These are phyloP conservation scores for Scaptomyza caliginosa DNA, from an alignment of 2,888 invertebrate genomes.

Conservation along the genomic window DNA sequence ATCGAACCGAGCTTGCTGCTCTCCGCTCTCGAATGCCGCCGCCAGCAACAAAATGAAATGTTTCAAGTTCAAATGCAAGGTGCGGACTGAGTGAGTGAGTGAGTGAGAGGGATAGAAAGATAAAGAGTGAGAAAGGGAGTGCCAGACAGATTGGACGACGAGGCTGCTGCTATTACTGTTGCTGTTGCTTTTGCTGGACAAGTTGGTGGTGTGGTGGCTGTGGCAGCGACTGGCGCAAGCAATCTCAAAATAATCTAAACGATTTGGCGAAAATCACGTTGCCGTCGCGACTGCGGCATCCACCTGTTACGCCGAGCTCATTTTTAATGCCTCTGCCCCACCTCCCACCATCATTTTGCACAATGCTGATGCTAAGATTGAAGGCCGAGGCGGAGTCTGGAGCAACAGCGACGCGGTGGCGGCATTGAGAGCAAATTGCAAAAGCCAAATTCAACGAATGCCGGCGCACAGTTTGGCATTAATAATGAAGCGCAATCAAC, in stretches of 20 bases:
- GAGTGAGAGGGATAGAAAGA: neutral
- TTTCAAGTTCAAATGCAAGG: conserved; percentile 80
- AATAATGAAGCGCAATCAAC: conserved; percentile 82
- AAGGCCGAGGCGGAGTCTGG: conserved; percentile 41
- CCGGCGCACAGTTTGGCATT: conserved; percentile 81
- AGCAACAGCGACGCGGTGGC: conserved; percentile 39
- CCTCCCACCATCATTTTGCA: neutral
- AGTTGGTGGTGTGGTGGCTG: conserved; percentile 6
- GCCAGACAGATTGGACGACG: conserved; percentile 49
- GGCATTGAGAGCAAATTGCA: conserved; percentile 81
- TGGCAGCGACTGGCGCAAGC: conserved; percentile 74
- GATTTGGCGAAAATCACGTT: conserved; percentile 80
- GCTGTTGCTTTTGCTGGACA: conserved; percentile 9
- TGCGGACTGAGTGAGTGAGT: conserved; percentile 52
- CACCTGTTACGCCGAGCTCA: conserved; percentile 81
- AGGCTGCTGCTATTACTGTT: neutral
- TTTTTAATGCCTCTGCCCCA: conserved; percentile 69
- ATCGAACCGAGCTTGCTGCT: conserved; percentile 47
- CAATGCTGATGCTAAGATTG: conserved; percentile 6
- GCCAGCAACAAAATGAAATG: conserved; percentile 76
- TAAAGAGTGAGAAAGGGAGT: conserved; percentile 51
- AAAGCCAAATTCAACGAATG: conserved; percentile 82
- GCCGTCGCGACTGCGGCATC: conserved; percentile 67
- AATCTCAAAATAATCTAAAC: conserved; percentile 80
- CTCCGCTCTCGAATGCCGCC: conserved; percentile 45